Base-by-base conservation (phyloP, 2,113 vertebrate genomes). In the Nibea coibor region DNA sequence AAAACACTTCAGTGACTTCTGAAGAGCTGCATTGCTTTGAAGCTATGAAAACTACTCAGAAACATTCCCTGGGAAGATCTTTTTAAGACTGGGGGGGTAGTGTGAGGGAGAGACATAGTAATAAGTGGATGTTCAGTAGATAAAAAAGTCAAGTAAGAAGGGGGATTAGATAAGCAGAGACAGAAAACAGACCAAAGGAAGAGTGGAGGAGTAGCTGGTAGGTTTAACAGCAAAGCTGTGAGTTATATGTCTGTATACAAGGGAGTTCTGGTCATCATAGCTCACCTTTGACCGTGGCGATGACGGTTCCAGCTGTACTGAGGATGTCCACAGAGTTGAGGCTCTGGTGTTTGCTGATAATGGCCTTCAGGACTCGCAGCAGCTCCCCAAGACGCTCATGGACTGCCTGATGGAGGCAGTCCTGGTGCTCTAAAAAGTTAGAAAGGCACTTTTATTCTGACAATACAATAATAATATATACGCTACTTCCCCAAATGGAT, bases 241-340 rank as follows among this genome's bases (percentile, higher is more conserved):
- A 80, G 77, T 74, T 78, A 45, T 42, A 17, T 59, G 24, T 28
- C 72, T 71, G 22, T 59, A 39, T 77, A 31, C n/a, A 12, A 75
- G 86, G 54, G 67, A 74, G 78, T 68, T 65, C 54, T 53, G 61
- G 43, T 48, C 62, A 65, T 61, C 69, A 12, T 4, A 1, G 62
- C 96, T 97, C 94, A 99, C 98, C 97, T 98, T 99, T 99, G 86
- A 99, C 97, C 94, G 97, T 97, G 75, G 97, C 94, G 87, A 97
- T 96, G 91, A 99, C 95, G 31, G 95, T 96, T 89, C 97, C 98
- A 56, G 97, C 97, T 22, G 97, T 96, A 89, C 96, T 97, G 47
- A 99, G 97, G 92, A 99, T 97, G 80, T 97, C 97, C 87, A 97
- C 96, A 0, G 97, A 99, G 94, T 98, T 99, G 31, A 99, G 95